Percentiles rank a stretch among this genome's conserved stretches.
These are phyloP conservation scores for Poeciliopsis retropinna DNA, from an alignment of 2,113 vertebrate species.

Conservation along the genomic window DNA sequence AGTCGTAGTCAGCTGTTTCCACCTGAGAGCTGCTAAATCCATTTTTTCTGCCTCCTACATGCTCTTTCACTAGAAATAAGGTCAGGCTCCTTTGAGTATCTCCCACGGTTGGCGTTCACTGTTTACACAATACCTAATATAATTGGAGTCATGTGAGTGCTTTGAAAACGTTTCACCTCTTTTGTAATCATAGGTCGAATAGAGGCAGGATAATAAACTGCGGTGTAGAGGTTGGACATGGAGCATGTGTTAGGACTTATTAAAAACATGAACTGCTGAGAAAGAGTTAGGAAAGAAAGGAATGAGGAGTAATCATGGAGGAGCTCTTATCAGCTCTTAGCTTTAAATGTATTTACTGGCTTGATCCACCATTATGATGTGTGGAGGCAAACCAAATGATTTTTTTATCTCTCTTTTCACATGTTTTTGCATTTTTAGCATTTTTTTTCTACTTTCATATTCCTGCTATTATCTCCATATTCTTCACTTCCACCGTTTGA, in stretches of 20 bases:
- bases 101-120: conserved; percentile 22
- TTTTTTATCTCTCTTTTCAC: conserved; percentile 19
- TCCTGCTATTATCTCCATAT: conserved; percentile 44
- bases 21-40: conserved; percentile 61
- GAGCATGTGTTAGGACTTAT: conserved; percentile 10
- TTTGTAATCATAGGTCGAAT: conserved; percentile 20
- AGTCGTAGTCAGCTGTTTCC: conserved; percentile 60
- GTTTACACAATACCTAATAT: conserved; percentile 45
- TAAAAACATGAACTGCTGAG: conserved; percentile 4
- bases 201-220: conserved; percentile 29
- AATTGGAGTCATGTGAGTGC: conserved; percentile 38
- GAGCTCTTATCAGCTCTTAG: conserved; percentile 23
- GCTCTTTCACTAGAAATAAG: conserved; percentile 49
- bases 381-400: conserved; percentile 32
- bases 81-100: conserved; percentile 51
- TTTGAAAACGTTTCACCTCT: conserved; percentile 30
- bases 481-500: conserved; percentile 39
- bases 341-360: conserved; percentile 30
- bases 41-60: conserved; percentile 52
- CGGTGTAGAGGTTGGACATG: conserved; percentile 12
- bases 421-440: background rate
- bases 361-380: conserved; percentile 33
- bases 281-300: conserved; percentile 16
- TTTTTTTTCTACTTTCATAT: conserved; percentile 21
- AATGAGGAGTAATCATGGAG: conserved; percentile 24